phyloP scores from a whole-genome alignment of 53 echinoderm and acorn worm species.

The Antedon mediterranea region DNA sequence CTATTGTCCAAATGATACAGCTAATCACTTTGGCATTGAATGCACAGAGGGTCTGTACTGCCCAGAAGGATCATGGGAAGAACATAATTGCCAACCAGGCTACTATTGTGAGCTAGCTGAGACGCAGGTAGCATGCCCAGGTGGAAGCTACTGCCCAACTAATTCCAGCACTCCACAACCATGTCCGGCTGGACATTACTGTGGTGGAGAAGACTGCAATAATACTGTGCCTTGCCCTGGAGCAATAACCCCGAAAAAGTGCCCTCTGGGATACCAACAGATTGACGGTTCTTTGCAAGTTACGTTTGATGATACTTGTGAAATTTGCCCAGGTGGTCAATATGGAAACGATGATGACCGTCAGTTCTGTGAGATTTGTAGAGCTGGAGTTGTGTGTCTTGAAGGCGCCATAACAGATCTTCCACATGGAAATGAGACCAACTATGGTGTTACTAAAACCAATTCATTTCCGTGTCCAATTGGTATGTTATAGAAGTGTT shows the following conservation, averaged over 20 bases:
- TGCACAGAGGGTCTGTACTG: slow-evolving; percentile 94
- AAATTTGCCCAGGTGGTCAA: slow-evolving; percentile 75
- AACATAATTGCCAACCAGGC: slow-evolving; percentile 93
- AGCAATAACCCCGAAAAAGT: slow-evolving; percentile 62
- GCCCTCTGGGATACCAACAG: slow-evolving; percentile 82
- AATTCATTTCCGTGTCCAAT: slow-evolving; percentile 88
- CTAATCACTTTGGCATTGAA: slow-evolving; percentile 56
- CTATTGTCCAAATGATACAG: slow-evolving; percentile 93
- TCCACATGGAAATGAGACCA: slow-evolving; percentile 47
- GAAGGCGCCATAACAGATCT: slow-evolving; percentile 78
- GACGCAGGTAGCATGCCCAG: slow-evolving; percentile 83
- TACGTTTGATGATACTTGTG: slow-evolving; percentile 81
- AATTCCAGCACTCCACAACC: slow-evolving; percentile 77
- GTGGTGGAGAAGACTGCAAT: slow-evolving; percentile 44
- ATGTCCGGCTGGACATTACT: slow-evolving; percentile 88
- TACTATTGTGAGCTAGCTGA: slow-evolving; percentile 88
- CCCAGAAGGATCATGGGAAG: slow-evolving; percentile 89
- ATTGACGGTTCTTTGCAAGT: slow-evolving; percentile 54
- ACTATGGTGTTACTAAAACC: slow-evolving; percentile 60
- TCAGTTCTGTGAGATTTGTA: slow-evolving; percentile 69
- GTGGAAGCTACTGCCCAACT: slow-evolving; percentile 89
- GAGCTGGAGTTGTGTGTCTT: slow-evolving; percentile 79
- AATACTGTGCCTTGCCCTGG: slow-evolving; percentile 64
- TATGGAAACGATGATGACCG: slow-evolving; percentile 77
- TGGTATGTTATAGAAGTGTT: no score